Conservation (phyloP, 2,888 invertebrate species). For the Steinernema scapterisci region DNA sequence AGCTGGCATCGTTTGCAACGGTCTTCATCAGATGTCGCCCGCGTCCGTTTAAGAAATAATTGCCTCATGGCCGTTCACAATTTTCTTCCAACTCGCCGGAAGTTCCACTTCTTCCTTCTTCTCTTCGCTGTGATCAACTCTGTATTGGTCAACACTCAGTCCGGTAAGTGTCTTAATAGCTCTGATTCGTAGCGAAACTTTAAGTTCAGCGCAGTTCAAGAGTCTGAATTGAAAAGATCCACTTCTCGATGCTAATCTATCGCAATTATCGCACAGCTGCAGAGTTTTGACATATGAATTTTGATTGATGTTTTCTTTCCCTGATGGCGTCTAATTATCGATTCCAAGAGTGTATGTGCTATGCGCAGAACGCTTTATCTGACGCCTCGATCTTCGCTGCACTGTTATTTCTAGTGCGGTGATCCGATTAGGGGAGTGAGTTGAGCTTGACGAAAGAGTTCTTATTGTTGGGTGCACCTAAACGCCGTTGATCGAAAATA, state of each 20-base stretch:
- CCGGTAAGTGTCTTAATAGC: constrained; percentile 1
- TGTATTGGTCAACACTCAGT: not conserved
- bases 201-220: too few species aligned
- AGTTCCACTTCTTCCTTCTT: not conserved
- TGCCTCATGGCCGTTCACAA: constrained; percentile 14
- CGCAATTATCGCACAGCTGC: constrained; percentile 4
- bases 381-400: not conserved
- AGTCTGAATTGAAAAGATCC: not conserved
- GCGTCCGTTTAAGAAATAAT: not conserved
- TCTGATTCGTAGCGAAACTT: too few species aligned
- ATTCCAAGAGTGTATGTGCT: constrained; percentile 1
- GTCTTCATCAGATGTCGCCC: constrained; percentile 29
- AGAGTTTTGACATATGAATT: constrained; percentile 27
- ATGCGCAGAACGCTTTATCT: constrained; percentile 10
- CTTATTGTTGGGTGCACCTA: not conserved
- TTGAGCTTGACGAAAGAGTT: not conserved
- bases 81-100: not conserved
- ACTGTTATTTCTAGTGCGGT: constrained; percentile 19
- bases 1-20: not conserved
- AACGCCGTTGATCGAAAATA: not conserved
- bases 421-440: constrained; percentile 13
- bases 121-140: not conserved
- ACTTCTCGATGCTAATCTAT: too few species aligned
- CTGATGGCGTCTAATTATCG: constrained; percentile 4
- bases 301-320: constrained; percentile 17